Base-by-base conservation (phyloP, 1,140 invertebrate species). In the Drosophila persimilis region DNA sequence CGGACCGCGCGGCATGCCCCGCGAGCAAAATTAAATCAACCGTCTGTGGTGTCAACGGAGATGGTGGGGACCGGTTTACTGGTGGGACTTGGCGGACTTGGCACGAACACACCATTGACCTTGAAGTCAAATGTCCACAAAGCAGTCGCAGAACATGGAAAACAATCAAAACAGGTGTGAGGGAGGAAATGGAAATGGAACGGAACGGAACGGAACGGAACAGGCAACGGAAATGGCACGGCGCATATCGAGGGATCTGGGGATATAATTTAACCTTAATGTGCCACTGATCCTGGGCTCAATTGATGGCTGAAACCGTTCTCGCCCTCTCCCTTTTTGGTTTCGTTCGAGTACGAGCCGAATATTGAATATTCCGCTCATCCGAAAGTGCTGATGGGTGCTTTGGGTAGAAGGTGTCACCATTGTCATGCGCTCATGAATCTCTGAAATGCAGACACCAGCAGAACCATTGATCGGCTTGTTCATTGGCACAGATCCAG, bases 61-160 rank as follows among this genome's bases (percentile, higher is more conserved):
- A 17, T 17, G 6, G n/a, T 17, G 17, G 26, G 3, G 41, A n/a
- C 1, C 0, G 22, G 35, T 1, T 13, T 13, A 39, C 13, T 39
- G 35, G 35, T 4, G 35, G 35, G 3, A n/a, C n/a, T n/a, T n/a
- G n/a, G n/a, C 35, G 44, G 44, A 15, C 50, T 24, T 24, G 45
- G 52, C 73, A 69, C 57, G 57, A 66, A 62, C 71, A 67, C 76
- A 59, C 60, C 60, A 65, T 46, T 74, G 71, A 80, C 77, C 77
- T 80, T 79, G 58, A 70, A 74, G 61, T 72, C 74, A 59, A 78
- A 67, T 78, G 76, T 58, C 64, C 65, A 67, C 47, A 44, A 35
- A 55, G 44, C 44, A 66, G 44, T 66, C 65, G 55, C 65, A 46
- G 62, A 66, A 69, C 65, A 69, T 56, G 62, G 48, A 69, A 69